phyloP scores from a whole-genome alignment of 2,113 vertebrate genomes.

The Galbula dea region DNA sequence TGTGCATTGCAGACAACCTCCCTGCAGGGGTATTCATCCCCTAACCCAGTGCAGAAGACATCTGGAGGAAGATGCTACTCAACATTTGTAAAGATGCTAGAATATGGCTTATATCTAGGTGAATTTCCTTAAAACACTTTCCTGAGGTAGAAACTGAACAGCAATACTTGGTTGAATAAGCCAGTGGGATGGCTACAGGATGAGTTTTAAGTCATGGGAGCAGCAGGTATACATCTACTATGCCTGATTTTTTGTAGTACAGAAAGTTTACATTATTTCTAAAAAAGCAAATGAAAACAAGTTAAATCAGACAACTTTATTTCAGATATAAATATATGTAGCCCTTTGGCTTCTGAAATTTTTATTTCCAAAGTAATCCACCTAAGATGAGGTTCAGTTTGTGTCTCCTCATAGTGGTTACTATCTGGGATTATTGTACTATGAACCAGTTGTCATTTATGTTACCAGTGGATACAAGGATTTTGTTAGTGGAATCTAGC shows the following conservation, averaged over 20 bases:
- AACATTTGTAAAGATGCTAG: background rate
- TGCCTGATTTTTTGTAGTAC: background rate
- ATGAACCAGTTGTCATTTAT: conserved; percentile 42
- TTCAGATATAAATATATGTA: background rate
- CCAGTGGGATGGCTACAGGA: background rate
- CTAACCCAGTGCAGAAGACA: background rate
- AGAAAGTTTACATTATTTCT: too few species aligned
- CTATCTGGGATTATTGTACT: background rate
- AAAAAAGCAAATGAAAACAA: background rate
- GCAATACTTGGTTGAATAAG: background rate
- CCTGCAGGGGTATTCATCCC: background rate
- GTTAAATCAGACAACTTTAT: background rate
- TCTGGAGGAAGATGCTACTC: background rate
- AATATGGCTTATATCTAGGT: background rate
- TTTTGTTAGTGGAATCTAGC: conserved; percentile 74
- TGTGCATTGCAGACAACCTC: background rate
- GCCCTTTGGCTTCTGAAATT: background rate
- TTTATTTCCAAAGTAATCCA: background rate
- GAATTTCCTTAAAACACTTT: background rate
- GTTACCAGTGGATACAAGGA: conserved; percentile 46
- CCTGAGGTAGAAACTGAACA: background rate
- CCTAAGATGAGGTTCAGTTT: background rate
- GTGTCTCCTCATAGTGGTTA: background rate
- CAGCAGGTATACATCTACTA: background rate
- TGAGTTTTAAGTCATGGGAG: background rate